Conservation (phyloP, 2,797 vertebrate species). For the Acanthurus tractus region DNA sequence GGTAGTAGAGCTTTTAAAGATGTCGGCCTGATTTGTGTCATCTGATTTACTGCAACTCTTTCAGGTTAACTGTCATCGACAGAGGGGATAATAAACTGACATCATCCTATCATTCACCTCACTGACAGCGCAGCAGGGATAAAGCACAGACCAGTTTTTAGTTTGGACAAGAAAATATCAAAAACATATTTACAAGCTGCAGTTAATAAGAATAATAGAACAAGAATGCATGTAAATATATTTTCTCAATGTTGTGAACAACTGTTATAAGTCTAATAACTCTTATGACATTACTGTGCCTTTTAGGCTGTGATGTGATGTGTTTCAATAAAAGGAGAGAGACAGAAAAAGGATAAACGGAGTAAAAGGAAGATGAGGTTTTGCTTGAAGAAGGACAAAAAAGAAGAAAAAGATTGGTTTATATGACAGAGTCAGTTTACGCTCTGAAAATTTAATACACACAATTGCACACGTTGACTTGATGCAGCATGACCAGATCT, state of each 20-base stretch:
- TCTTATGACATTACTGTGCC: not conserved
- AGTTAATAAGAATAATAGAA: not conserved
- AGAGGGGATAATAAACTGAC: not conserved
- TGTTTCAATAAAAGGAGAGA: constrained; percentile 4
- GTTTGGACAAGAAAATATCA: not conserved
- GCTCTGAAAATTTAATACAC: not conserved
- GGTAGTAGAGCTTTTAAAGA: not conserved
- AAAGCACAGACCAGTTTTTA: not conserved
- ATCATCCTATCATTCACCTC: not conserved
- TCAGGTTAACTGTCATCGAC: constrained; percentile 12
- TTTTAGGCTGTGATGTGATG: not conserved
- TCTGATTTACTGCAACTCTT: constrained; percentile 22
- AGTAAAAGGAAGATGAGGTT: not conserved
- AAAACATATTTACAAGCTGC: not conserved
- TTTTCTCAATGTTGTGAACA: not conserved
- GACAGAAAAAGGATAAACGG: not conserved
- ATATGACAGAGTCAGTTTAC: constrained; percentile 4
- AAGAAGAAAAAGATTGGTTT: not conserved
- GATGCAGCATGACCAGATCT: not conserved
- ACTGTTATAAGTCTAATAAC: not conserved
- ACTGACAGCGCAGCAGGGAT: too few relatives aligned
- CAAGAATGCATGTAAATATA: not conserved
- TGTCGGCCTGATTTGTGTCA: not conserved
- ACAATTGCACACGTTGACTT: not conserved
- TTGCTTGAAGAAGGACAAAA: not conserved